Evolutionary conservation across 2,797 vertebrate species (phyloP).

Genomic region (Gymnoscopelus braueri): DNA sequence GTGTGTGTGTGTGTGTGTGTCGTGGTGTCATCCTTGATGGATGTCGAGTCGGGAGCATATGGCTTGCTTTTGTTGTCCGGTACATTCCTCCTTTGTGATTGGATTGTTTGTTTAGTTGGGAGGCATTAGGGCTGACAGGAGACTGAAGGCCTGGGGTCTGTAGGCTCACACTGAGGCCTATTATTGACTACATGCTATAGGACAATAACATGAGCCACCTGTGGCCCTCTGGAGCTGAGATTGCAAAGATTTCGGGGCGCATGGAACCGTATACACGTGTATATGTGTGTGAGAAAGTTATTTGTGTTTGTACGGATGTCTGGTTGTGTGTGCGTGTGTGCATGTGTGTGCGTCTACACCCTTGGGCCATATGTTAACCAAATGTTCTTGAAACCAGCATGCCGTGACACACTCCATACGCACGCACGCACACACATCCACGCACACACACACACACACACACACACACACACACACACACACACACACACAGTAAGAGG

Average conservation of each 20-base stretch:
- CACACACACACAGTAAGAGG: not conserved
- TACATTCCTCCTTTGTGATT: constrained; percentile 28
- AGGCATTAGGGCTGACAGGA: constrained; percentile 32
- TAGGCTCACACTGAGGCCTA: not conserved
- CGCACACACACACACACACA: not conserved
- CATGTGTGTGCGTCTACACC: constrained; percentile 3
- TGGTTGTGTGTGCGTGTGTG: not conserved
- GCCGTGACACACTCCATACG: not conserved
- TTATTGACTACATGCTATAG: constrained; percentile 15
- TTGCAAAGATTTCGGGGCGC: constrained; percentile 11
- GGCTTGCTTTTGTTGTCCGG: constrained; percentile 46
- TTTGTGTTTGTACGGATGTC: not conserved
- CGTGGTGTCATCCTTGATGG: constrained; percentile 51
- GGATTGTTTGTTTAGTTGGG: constrained; percentile 46
- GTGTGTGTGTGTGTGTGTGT: constrained; percentile 10
- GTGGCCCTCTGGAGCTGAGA: constrained; percentile 11
- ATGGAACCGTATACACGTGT: not conserved
- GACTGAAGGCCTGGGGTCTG: constrained; percentile 3
- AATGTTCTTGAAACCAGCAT: constrained; percentile 18
- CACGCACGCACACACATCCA: not conserved
- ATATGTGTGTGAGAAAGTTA: constrained; percentile 5
- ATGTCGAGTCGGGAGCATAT: constrained; percentile 50
- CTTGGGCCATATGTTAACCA: constrained; percentile 41
- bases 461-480: not conserved
- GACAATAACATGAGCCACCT: constrained; percentile 48